Evolutionary conservation across 2,888 invertebrate species (phyloP).

Genomic region (Netelia virgata): DNA sequence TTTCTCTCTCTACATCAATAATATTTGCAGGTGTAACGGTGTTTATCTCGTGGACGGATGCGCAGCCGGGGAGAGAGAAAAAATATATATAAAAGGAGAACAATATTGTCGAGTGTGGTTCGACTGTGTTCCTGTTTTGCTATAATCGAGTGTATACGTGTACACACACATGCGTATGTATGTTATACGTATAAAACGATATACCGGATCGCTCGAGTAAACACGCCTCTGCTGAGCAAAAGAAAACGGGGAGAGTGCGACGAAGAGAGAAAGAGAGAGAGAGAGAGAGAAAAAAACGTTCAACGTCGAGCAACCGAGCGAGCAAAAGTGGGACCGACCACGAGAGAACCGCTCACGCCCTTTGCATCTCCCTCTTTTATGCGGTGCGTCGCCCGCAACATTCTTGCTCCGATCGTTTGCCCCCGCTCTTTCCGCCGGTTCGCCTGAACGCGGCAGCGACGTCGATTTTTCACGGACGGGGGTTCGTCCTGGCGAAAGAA

Average conservation of each 20-base stretch:
- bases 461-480: slow-evolving; percentile 40
- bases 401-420: slow-evolving; percentile 50
- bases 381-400: slow-evolving; percentile 47
- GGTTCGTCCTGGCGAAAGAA: slow-evolving; percentile 4
- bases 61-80: not conserved
- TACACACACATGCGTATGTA: not conserved
- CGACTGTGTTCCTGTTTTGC: slow-evolving; percentile 32
- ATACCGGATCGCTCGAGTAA: slow-evolving; percentile 40
- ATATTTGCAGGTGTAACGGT: not conserved
- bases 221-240: slow-evolving; percentile 33
- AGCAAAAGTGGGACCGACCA: slow-evolving; percentile 36
- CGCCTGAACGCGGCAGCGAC: slow-evolving; percentile 46
- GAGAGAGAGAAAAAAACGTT: slow-evolving; percentile 14
- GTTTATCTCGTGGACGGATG: not conserved
- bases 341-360: slow-evolving; percentile 24
- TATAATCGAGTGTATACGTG: slow-evolving; percentile 8
- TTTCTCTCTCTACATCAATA: not conserved
- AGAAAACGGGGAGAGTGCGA: not conserved
- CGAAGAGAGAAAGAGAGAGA: not conserved
- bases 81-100: not conserved
- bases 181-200: not conserved
- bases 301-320: slow-evolving; percentile 8
- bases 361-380: slow-evolving; percentile 45
- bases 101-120: slow-evolving; percentile 33
- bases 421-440: slow-evolving; percentile 3